These are phyloP conservation scores for Tupaia tana DNA, from an alignment of 2,113 vertebrate species.

Conservation along the genomic window DNA sequence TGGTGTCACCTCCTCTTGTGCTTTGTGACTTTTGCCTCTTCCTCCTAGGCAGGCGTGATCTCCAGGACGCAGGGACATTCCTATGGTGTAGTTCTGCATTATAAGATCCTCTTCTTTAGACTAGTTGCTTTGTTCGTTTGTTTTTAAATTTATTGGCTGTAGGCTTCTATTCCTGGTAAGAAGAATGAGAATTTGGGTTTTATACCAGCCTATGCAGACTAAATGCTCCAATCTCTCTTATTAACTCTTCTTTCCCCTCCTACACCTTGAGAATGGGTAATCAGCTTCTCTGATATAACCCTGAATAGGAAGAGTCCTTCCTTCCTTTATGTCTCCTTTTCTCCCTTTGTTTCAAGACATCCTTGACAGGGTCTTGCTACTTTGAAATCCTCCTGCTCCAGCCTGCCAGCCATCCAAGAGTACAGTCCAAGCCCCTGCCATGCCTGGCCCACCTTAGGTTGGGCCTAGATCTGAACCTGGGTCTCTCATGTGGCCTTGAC, in stretches of 20 bases:
- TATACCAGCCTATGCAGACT: neutral
- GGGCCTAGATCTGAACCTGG: too few relatives aligned
- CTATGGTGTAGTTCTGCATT: neutral
- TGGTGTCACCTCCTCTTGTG: neutral
- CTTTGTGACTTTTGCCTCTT: neutral
- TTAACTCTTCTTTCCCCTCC: neutral
- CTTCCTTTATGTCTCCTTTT: too few relatives aligned
- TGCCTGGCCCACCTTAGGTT: too few relatives aligned
- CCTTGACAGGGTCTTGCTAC: too few relatives aligned
- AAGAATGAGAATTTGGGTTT: slow-evolving; percentile 20
- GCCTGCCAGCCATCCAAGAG: too few relatives aligned
- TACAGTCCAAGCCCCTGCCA: too few relatives aligned
- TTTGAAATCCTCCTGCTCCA: too few relatives aligned
- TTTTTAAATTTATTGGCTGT: neutral
- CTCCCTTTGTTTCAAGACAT: too few relatives aligned
- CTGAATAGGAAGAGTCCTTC: too few relatives aligned
- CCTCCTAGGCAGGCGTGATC: neutral
- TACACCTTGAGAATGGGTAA: neutral
- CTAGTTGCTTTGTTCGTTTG: neutral
- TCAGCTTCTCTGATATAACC: neutral
- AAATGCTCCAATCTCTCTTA: neutral
- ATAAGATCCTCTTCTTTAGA: neutral
- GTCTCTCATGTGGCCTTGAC: too few relatives aligned
- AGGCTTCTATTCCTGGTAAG: neutral
- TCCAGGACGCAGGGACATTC: neutral